Base-by-base conservation (phyloP, 2,888 invertebrate species). In the Coremacera marginata region DNA sequence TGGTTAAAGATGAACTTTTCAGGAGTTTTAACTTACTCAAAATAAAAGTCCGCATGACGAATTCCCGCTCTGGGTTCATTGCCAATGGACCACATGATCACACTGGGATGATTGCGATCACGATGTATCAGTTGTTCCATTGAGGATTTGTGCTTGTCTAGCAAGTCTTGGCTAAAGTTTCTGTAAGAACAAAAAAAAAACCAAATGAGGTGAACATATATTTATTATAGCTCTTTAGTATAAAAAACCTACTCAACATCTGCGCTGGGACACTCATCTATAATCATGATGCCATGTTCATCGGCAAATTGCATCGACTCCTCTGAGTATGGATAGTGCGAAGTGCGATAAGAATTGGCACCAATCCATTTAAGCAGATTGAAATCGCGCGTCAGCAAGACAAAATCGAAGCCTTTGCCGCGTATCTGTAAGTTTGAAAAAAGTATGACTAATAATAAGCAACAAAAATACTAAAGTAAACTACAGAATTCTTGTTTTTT, bases 271-370 rank as follows among this genome's bases (percentile, higher is more conserved):
- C 97, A 96, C 88, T 99, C 99, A 86, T 97, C 95, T 79, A 99
- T 96, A 70, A 99, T 94, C 91, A 97, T 96, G 83, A 98, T 96
- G 37, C 98, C 98, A 78, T 95, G 92, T 84, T 94, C 93, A 88
- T 99, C 98, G 0, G 98, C 97, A 86, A 97, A 92, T 86, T 98
- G 96, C 92, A 98, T 95, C 70, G 98, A 95, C 90, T 98, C 98
- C 84, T 99, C 98, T 0, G 98, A 97, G 89, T 99, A 99, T 0
- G 99, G 99, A 89, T 99, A 99, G 89, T 99, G 99, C 0, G 98
- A 98, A 0, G 99, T 99, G 34, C 98, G 92, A 90, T 97, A 98
- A 0, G 95, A 93, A 90, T 98, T 99, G 0, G 96, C 98, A 0
- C 98, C 98, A 75, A 98, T 91, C 99, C 99, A 99, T 87, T 95